These are phyloP conservation scores for Microcebus lehilahytsara DNA, from an alignment of 2,113 vertebrate species.

Conservation along the genomic window DNA sequence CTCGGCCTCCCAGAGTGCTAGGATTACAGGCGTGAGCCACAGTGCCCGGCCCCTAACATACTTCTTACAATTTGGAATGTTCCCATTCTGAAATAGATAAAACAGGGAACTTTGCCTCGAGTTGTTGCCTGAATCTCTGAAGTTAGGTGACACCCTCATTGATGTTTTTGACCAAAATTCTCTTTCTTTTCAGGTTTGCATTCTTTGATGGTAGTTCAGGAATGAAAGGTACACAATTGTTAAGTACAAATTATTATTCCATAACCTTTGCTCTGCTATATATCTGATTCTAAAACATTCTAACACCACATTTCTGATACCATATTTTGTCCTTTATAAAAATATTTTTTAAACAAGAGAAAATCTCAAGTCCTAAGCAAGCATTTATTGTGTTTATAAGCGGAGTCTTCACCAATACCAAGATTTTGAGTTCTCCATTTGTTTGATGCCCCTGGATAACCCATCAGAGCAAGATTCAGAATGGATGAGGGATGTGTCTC, in stretches of 20 bases:
- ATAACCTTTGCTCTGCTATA: neutral
- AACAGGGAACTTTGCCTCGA: neutral
- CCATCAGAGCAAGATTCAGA: neutral
- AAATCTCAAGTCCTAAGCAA: neutral
- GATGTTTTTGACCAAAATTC: neutral
- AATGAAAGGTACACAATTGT: neutral
- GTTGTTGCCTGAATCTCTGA: neutral
- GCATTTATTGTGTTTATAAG: neutral
- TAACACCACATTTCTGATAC: neutral
- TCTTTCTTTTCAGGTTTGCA: neutral
- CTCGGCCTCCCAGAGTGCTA: too few species aligned
- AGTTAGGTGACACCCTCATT: neutral
- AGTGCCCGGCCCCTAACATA: neutral
- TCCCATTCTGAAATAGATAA: neutral
- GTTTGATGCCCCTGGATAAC: neutral
- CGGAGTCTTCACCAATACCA: neutral
- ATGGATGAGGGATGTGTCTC: neutral
- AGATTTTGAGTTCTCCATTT: neutral
- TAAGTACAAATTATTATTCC: neutral
- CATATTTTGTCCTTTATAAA: neutral
- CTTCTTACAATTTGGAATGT: neutral
- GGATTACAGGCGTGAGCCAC: too few species aligned
- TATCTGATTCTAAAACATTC: neutral
- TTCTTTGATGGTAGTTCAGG: neutral
- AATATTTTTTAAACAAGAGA: neutral